phyloP scores from a whole-genome alignment of 1,140 invertebrate genomes.

The Acromyrmex charruanus region DNA sequence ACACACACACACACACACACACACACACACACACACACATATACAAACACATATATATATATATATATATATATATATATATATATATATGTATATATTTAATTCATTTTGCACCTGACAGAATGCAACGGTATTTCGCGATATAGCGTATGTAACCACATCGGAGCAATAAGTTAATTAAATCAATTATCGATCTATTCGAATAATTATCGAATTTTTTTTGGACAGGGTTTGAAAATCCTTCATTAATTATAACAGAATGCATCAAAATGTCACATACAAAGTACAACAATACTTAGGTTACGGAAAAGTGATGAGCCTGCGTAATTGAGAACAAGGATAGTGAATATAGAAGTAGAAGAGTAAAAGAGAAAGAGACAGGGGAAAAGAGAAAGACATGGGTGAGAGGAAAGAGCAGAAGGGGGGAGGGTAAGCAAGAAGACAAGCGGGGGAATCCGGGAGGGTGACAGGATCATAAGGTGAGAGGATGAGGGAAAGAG shows the following conservation, averaged over 20 bases:
- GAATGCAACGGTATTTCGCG: constrained; percentile 2
- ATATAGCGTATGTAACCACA: neutral
- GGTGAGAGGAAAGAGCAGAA: constrained; percentile 18
- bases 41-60: neutral
- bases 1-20: too few relatives aligned
- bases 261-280: constrained; percentile 34
- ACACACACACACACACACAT: too few relatives aligned
- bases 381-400: constrained; percentile 19
- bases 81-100: neutral
- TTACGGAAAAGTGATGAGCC: constrained; percentile 43
- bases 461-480: constrained; percentile 41
- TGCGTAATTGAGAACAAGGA: constrained; percentile 35
- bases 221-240: constrained; percentile 4
- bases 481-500: constrained; percentile 43
- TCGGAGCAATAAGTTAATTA: constrained; percentile 30
- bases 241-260: constrained; percentile 44
- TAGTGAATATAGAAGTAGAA: constrained; percentile 35
- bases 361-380: constrained; percentile 18
- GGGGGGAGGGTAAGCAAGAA: constrained; percentile 15
- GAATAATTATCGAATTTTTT: constrained; percentile 8
- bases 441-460: constrained; percentile 50
- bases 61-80: neutral
- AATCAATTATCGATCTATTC: constrained; percentile 16
- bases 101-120: neutral
- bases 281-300: constrained; percentile 56